Percentiles rank a stretch among this genome's conserved stretches.
Evolutionary conservation across 2,888 invertebrate genomes (phyloP).

Genomic region (Lapara coniferarum): DNA sequence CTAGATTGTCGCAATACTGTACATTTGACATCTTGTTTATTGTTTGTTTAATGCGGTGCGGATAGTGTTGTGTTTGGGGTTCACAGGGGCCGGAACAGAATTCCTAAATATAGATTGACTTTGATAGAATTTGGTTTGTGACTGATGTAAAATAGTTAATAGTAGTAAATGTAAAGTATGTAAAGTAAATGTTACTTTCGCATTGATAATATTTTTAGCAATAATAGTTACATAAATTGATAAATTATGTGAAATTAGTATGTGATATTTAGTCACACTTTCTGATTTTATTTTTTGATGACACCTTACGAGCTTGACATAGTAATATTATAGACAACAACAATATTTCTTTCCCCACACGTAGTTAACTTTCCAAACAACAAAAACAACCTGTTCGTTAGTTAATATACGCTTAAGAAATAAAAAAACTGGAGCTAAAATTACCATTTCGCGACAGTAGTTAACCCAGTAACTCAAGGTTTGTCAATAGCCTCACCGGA

Average conservation of each 20-base stretch:
- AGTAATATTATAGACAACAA: neutral
- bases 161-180: too few relatives aligned
- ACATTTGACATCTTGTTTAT: neutral
- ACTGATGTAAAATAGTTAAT: too few relatives aligned
- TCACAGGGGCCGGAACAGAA: neutral
- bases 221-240: too few relatives aligned
- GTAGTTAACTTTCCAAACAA: neutral
- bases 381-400: neutral
- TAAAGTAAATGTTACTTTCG: too few relatives aligned
- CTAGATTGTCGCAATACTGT: neutral
- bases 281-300: too few relatives aligned
- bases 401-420: neutral
- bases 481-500: neutral
- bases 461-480: slow-evolving; percentile 11
- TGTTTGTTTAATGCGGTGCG: neutral
- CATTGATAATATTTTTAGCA: too few relatives aligned
- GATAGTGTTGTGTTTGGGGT: neutral
- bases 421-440: neutral
- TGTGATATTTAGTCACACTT: too few relatives aligned
- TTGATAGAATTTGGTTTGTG: too few relatives aligned
- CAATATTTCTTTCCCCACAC: neutral
- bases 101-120: too few relatives aligned
- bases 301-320: neutral
- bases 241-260: too few relatives aligned
- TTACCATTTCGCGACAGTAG: neutral